These are phyloP conservation scores for Plebejus melissa DNA, from an alignment of 2,888 invertebrate genomes.

Conservation along the genomic window DNA sequence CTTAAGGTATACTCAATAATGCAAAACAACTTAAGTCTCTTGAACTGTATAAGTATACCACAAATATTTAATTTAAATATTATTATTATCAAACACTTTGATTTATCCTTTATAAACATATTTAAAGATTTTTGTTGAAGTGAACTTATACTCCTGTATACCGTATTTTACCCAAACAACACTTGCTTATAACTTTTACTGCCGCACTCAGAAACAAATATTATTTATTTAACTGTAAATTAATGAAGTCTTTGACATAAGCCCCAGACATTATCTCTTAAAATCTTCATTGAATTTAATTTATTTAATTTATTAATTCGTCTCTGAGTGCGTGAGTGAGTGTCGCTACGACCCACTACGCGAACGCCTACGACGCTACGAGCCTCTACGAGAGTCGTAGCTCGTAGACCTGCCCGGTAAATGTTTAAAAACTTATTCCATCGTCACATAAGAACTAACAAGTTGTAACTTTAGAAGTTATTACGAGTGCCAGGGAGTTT, in stretches of 20 bases:
- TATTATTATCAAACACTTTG: neutral
- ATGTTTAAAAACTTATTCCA: neutral
- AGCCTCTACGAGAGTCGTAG: neutral
- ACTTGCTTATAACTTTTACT: neutral
- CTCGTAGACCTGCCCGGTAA: neutral
- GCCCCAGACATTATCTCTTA: no score
- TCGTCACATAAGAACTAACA: conserved; percentile 7
- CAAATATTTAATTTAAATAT: neutral
- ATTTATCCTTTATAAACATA: neutral
- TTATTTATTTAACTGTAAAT: no score
- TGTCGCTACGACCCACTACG: neutral
- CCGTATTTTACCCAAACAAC: neutral
- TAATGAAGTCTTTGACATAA: no score
- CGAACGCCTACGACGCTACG: neutral
- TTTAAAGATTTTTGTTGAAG: neutral
- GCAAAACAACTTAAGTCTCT: no score
- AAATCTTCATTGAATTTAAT: no score
- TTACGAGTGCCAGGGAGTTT: neutral
- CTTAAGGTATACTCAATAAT: no score
- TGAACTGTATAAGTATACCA: neutral
- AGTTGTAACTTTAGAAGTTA: conserved; percentile 4
- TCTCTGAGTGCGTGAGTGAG: no score
- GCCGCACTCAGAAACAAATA: no score
- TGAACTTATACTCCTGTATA: no score
- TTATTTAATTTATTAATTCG: no score